Percentiles rank a stretch among this genome's conserved stretches.
Conservation (phyloP, 2,888 invertebrate species). For the Meiosimyza platycephala region DNA sequence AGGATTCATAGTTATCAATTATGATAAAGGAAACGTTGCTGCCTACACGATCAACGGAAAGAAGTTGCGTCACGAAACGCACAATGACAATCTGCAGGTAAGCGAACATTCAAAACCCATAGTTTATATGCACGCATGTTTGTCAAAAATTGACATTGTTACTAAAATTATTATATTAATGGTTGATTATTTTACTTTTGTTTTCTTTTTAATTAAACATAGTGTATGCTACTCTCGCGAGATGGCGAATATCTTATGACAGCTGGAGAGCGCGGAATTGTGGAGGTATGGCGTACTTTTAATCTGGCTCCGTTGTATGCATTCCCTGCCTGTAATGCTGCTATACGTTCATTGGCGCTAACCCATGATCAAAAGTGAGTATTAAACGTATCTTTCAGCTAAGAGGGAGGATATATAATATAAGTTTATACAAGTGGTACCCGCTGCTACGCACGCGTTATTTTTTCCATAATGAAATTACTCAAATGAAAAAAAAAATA, state of each 20-base stretch:
- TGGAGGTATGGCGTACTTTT: slow-evolving; percentile 98
- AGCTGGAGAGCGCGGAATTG: slow-evolving; percentile 96
- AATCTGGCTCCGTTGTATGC: slow-evolving; percentile 97
- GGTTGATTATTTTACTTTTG: neutral
- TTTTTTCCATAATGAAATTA: too few relatives aligned
- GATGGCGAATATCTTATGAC: slow-evolving; percentile 99
- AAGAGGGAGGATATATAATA: too few relatives aligned
- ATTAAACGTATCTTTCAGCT: neutral
- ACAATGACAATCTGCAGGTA: slow-evolving; percentile 95
- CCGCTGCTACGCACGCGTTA: too few relatives aligned
- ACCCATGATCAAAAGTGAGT: slow-evolving; percentile 98
- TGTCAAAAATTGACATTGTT: neutral
- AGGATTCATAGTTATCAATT: slow-evolving; percentile 94
- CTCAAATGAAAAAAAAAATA: too few relatives aligned
- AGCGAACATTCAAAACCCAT: slow-evolving; percentile 38
- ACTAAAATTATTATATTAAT: neutral
- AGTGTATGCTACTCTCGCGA: slow-evolving; percentile 93
- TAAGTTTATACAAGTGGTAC: too few relatives aligned
- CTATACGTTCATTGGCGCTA: slow-evolving; percentile 92
- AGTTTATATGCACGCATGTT: neutral
- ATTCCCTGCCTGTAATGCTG: slow-evolving; percentile 96
- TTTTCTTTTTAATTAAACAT: slow-evolving; percentile 52
- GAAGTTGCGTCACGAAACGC: slow-evolving; percentile 87
- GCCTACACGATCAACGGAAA: slow-evolving; percentile 96
- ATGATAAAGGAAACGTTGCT: slow-evolving; percentile 91